Conservation (phyloP, 1,140 invertebrate species). For the Euura lappo region DNA sequence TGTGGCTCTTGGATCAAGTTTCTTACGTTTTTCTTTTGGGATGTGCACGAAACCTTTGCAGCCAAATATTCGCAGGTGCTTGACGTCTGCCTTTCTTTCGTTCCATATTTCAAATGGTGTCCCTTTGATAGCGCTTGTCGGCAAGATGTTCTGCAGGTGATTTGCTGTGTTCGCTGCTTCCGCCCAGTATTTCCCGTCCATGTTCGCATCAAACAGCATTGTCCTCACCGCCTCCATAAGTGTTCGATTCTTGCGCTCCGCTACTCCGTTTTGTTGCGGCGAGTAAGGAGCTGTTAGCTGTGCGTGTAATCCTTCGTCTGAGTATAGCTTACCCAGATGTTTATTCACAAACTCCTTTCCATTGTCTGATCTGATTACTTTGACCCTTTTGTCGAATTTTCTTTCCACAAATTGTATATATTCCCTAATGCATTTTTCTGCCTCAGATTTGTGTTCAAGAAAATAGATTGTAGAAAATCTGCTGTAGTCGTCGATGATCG, state of each 20-base stretch:
- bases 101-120: conserved; percentile 37
- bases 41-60: conserved; percentile 42
- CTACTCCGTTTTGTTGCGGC: conserved; percentile 44
- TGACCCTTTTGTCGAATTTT: conserved; percentile 19
- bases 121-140: conserved; percentile 13
- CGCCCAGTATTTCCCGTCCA: conserved; percentile 48
- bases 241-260: conserved; percentile 36
- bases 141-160: conserved; percentile 45
- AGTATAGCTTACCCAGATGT: conserved; percentile 13
- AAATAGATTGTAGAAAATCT: conserved; percentile 11
- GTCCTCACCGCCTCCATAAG: conserved; percentile 40
- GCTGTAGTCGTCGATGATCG: conserved; percentile 24
- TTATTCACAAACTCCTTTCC: conserved; percentile 26
- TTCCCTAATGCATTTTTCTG: conserved; percentile 12
- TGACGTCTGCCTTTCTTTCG: conserved; percentile 34
- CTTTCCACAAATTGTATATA: conserved; percentile 23
- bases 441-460: conserved; percentile 24
- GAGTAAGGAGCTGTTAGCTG: conserved; percentile 36
- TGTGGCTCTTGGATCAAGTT: conserved; percentile 37
- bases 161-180: conserved; percentile 48
- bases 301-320: conserved; percentile 27
- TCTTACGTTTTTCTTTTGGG: conserved; percentile 39
- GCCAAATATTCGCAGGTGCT: conserved; percentile 38
- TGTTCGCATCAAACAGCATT: conserved; percentile 41
- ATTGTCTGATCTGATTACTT: conserved; percentile 26